These are phyloP conservation scores for Oophaga pumilio DNA, from an alignment of 2,113 vertebrate genomes.

Conservation along the genomic window DNA sequence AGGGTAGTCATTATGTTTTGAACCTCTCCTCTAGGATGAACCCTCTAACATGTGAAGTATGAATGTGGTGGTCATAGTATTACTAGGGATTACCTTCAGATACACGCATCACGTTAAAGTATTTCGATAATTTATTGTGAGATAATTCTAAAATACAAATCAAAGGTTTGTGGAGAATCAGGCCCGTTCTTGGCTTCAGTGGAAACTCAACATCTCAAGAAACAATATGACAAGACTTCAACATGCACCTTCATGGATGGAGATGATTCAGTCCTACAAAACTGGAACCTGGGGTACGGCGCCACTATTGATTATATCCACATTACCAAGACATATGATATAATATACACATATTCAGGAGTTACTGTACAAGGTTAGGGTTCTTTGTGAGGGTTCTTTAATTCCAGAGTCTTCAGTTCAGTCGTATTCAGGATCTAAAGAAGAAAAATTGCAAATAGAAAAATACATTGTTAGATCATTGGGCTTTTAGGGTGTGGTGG, in stretches of 20 bases:
- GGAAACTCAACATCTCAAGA: not conserved
- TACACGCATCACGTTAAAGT: not conserved
- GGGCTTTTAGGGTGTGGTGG: not conserved
- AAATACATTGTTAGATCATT: not conserved
- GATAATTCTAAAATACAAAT: not conserved
- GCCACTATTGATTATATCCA: not conserved
- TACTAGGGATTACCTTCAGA: not conserved
- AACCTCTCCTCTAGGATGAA: not conserved
- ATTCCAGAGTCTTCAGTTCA: not conserved
- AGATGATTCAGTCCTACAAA: not conserved
- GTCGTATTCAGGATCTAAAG: not conserved
- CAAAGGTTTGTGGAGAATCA: not conserved
- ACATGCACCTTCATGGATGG: not conserved
- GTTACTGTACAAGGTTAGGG: not conserved
- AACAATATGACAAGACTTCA: not conserved
- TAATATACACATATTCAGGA: not conserved
- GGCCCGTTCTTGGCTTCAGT: not conserved
- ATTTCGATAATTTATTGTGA: conserved; percentile 7
- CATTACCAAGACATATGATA: not conserved
- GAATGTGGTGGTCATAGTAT: not conserved
- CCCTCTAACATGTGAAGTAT: not conserved
- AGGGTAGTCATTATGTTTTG: not conserved
- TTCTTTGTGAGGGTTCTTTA: not conserved
- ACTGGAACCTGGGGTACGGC: not conserved
- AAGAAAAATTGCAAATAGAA: not conserved